Conservation (phyloP, 2,888 invertebrate genomes). For the Caradrina clavipalpis region DNA sequence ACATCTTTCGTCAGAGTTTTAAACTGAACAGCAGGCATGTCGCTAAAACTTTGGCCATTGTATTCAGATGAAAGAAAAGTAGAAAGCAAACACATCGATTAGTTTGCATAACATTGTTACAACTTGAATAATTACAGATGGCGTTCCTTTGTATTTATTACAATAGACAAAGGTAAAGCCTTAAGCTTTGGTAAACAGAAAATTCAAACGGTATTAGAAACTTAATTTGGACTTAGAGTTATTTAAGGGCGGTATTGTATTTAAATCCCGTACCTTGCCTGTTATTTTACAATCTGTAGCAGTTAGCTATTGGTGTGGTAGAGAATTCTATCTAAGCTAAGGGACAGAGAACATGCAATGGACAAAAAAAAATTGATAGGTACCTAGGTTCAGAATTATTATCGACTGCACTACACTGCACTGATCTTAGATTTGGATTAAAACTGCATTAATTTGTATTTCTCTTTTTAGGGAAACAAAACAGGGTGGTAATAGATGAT, state of each 20-base stretch:
- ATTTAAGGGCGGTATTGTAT: not conserved
- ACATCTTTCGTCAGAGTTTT: constrained; percentile 29
- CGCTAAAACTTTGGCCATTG: constrained; percentile 21
- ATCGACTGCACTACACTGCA: too few relatives aligned
- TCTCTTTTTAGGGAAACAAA: too few relatives aligned
- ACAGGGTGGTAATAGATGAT: too few relatives aligned
- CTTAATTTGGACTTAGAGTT: constrained; percentile 6
- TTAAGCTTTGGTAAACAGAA: constrained; percentile 31
- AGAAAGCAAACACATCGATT: constrained; percentile 29
- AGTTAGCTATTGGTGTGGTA: not conserved
- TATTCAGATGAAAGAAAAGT: constrained; percentile 11
- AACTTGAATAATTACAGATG: constrained; percentile 49
- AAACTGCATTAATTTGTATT: too few relatives aligned
- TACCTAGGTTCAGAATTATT: too few relatives aligned
- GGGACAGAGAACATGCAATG: too few relatives aligned
- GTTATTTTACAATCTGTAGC: not conserved
- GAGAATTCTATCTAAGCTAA: too few relatives aligned
- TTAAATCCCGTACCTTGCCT: not conserved
- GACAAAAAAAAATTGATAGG: too few relatives aligned
- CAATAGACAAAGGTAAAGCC: constrained; percentile 1
- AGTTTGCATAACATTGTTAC: constrained; percentile 26
- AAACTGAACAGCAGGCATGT: constrained; percentile 2
- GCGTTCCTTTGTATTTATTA: constrained; percentile 37
- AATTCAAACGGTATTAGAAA: constrained; percentile 22
- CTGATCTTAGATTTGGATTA: too few relatives aligned